Evolutionary conservation across 1,140 invertebrate genomes (phyloP).

Genomic region (Scaptomyza pallida): DNA sequence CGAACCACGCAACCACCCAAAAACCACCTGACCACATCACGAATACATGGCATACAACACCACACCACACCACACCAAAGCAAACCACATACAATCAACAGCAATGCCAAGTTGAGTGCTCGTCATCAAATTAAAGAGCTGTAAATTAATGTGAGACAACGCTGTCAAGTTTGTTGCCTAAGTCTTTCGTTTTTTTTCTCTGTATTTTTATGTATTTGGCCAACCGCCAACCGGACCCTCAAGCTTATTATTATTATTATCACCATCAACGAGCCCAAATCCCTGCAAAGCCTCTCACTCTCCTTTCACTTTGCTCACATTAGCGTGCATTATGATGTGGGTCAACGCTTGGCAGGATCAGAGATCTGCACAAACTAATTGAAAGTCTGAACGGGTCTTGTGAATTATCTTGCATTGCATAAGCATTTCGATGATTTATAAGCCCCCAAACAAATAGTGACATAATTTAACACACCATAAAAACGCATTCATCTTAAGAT

Average conservation of each 20-base stretch:
- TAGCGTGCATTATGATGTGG: constrained; percentile 9
- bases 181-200: constrained; percentile 76
- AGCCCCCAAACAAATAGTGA: constrained; percentile 16
- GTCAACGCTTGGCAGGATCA: constrained; percentile 39
- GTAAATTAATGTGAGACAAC: constrained; percentile 16
- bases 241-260: no score
- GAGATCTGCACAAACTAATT: background rate
- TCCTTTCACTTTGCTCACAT: constrained; percentile 27
- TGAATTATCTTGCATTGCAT: constrained; percentile 24
- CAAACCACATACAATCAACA: no score
- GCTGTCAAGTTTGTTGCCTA: constrained; percentile 71
- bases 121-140: constrained; percentile 37
- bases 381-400: background rate
- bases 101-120: constrained; percentile 22
- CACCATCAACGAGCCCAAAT: background rate
- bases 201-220: background rate
- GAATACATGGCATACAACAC: background rate
- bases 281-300: background rate
- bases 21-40: background rate
- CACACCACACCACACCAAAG: background rate
- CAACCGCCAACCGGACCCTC: constrained; percentile 19
- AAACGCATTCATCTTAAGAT: constrained; percentile 33
- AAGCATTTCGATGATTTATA: constrained; percentile 32
- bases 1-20: constrained; percentile 9
- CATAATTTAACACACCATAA: constrained; percentile 25